A percentile compares a stretch with the other conserved stretches of the same genome.
These are phyloP conservation scores for Gymnorhina tibicen DNA, from an alignment of 2,113 vertebrate genomes.

Conservation along the genomic window DNA sequence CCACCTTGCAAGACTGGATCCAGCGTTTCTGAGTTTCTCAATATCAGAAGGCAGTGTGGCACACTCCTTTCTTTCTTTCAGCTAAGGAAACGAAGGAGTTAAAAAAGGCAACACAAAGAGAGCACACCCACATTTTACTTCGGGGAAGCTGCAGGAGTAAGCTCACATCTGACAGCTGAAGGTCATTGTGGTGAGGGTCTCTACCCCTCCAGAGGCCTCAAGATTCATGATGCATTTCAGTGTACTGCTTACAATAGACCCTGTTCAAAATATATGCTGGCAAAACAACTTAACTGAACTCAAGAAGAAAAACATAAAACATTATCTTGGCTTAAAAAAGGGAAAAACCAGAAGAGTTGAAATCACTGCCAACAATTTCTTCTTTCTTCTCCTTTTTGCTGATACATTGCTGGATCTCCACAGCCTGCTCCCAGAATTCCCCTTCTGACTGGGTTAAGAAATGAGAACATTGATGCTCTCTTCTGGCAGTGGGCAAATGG, in stretches of 20 bases:
- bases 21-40: not conserved
- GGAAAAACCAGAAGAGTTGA: constrained; percentile 10
- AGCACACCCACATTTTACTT: not conserved
- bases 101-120: not conserved
- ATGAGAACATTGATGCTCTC: not conserved
- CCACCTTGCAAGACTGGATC: not conserved
- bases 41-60: not conserved
- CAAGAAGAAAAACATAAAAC: constrained; percentile 6
- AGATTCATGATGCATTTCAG: not conserved
- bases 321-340: constrained; percentile 24
- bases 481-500: not conserved
- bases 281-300: constrained; percentile 31
- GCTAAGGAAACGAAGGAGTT: not conserved
- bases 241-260: not conserved
- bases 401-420: not conserved
- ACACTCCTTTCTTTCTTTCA: not conserved
- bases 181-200: not conserved
- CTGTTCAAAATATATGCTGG: constrained; percentile 27
- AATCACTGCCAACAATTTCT: constrained; percentile 3
- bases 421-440: not conserved
- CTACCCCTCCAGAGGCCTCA: not conserved
- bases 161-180: not conserved
- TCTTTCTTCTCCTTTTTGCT: not conserved
- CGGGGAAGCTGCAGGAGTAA: not conserved
- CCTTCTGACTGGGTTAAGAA: not conserved